Base-by-base conservation (phyloP, 2,113 vertebrate species). In the Pica pica region DNA sequence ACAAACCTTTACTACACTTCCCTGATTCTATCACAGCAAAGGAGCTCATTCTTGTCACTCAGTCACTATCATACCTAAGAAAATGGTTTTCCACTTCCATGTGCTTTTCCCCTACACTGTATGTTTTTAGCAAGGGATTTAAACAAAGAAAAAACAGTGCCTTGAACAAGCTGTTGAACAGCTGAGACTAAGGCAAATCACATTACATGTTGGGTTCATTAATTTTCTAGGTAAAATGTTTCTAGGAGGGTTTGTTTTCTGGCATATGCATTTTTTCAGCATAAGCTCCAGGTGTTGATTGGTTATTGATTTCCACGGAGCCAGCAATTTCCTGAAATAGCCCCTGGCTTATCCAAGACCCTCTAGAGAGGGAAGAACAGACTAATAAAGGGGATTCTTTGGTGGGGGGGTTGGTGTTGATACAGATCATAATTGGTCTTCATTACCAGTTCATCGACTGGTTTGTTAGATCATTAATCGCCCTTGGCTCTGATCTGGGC, bases 391-490 rank as follows among this genome's bases (percentile, higher is more conserved):
- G 61, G 63, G 53, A 60, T 69, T 83, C 22, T 84, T 92, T 47
- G 55, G 23, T 41, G 27, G 42, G 30, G 49, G 21, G 27, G 27
- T n/a, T n/a, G 44, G n/a, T 65, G 47, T 75, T 92, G 80, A 76
- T 91, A 41, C 0, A 0, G 55, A 14, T 90, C 86, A 37, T 96
- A 96, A 95, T 83, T 84, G 77, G 71, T 92, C 94, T 89, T 95
- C 95, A 96, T 94, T 95, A 91, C 73, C 59, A 88, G 77, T 64
- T 79, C 91, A 96, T 96, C 30, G 83, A 95, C 77, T 68, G 78
- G 68, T 94, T 90, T 88, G 83, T 91, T 94, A 82, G 94, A 78
- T 90, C 93, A 97, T 97, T 96, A 97, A 97, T 97, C 7, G 65
- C 78, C 65, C 81, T 89, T 87, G 71, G 89, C 93, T 96, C 95